Evolutionary conservation across 2,888 invertebrate genomes (phyloP), one percentile per base, ranked within the genome.

Genomic region (Plusia festucae): DNA sequence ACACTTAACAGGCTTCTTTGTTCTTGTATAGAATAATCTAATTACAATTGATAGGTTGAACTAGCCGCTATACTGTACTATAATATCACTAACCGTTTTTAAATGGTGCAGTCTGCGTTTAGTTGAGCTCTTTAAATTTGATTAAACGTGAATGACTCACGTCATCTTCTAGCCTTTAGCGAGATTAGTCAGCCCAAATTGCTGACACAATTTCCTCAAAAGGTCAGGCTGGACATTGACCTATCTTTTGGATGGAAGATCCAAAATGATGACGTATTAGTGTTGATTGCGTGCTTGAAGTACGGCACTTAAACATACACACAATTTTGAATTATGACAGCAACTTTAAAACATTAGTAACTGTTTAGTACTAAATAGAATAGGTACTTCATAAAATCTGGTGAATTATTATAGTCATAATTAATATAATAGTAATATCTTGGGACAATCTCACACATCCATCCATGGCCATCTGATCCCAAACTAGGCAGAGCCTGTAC

Each of bases 1-100:
- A 60, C 69, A 75, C 68, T 70, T 77, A 9, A 49, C 46, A 24
- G 80, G 80, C 58, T 81, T 81, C 81, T 11, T 22, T 55, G 54
- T 53, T 81, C 77, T 11, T 18, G 46, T 54, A 46, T 40, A 13
- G 40, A 15, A 18, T 81, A 81, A 81, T 81, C 68, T 56, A 79
- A 81, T 81, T 55, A 81, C 0, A 22, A 20, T 34, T 22, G n/a
- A 51, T 46, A 60, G 49, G 52, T 32, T 22, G 61, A 44, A 30
- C 59, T 40, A 40, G 0, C 5, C 6, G 5, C 40, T 40, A n/a
- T n/a, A n/a, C 30, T 6, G 1, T 30, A 30, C 30, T 30, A 9
- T 30, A 9, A 9, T 30, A 30, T 2, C 1, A 30, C 9, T 30
- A 30, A 30, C 30, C 30, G 6, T 15, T 6, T 6, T 2, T 4